Percentiles rank a stretch among this genome's conserved stretches.
Evolutionary conservation across 2,888 invertebrate genomes (phyloP).

Genomic region (Bellardia pandia): DNA sequence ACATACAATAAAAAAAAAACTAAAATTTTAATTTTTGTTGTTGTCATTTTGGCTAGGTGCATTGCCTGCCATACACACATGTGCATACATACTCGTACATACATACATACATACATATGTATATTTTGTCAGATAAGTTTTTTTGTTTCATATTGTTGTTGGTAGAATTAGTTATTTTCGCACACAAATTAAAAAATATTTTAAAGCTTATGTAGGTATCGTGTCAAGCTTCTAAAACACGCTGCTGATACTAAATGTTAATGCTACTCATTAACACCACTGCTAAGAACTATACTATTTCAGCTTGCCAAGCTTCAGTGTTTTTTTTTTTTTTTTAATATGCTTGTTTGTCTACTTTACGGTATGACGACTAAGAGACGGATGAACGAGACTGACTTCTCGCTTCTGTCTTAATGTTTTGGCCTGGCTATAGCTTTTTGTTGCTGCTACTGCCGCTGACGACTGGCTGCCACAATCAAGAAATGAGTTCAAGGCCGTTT

Average conservation of each 20-base stretch:
- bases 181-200: conserved; percentile 30
- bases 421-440: conserved; percentile 44
- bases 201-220: conserved; percentile 12
- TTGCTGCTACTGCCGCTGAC: conserved; percentile 9
- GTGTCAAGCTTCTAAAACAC: conserved; percentile 25
- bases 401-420: conserved; percentile 27
- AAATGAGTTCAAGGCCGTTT: conserved; percentile 80
- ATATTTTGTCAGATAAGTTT: neutral
- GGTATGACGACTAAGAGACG: conserved; percentile 6
- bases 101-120: no score
- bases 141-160: neutral
- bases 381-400: conserved; percentile 10
- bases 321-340: conserved; percentile 20
- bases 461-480: conserved; percentile 61
- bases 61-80: no score
- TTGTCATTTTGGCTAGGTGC: conserved; percentile 38
- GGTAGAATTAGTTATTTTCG: neutral
- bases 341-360: conserved; percentile 33
- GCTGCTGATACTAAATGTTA: conserved; percentile 12
- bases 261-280: conserved; percentile 29
- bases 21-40: conserved; percentile 21
- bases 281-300: conserved; percentile 40
- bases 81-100: no score
- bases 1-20: neutral
- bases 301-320: conserved; percentile 26